These are phyloP conservation scores for Vanessa atalanta DNA, from an alignment of 1,140 invertebrate genomes.

Conservation along the genomic window DNA sequence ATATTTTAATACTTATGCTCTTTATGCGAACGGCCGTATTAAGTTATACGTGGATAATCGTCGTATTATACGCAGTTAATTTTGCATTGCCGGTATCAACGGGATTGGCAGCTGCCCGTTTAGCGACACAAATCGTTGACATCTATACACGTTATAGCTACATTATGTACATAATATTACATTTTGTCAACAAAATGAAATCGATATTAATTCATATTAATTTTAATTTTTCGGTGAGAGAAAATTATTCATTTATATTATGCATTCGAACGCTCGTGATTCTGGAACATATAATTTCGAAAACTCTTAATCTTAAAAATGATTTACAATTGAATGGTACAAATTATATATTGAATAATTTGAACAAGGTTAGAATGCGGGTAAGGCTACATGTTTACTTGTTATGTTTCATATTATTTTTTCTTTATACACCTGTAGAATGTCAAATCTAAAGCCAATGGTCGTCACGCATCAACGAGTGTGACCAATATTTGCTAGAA, in stretches of 20 bases:
- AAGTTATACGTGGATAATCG: conserved; percentile 79
- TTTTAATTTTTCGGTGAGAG: too few species aligned
- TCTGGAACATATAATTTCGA: too few species aligned
- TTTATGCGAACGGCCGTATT: conserved; percentile 76
- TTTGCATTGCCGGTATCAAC: conserved; percentile 63
- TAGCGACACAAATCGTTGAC: conserved; percentile 56
- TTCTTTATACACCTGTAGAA: background rate
- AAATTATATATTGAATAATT: too few species aligned
- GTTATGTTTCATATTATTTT: background rate
- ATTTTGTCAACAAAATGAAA: background rate
- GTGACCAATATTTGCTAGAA: conserved; percentile 74
- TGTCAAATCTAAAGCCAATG: background rate
- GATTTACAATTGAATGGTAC: too few species aligned
- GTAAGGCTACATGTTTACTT: too few species aligned
- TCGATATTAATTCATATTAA: too few species aligned
- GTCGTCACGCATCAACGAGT: conserved; percentile 69
- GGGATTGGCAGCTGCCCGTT: conserved; percentile 68
- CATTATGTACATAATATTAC: conserved; percentile 9
- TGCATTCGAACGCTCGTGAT: too few species aligned
- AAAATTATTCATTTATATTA: too few species aligned
- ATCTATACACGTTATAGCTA: conserved; percentile 36
- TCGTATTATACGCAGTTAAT: conserved; percentile 75
- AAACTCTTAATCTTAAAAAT: too few species aligned
- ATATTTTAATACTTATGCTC: conserved; percentile 78
- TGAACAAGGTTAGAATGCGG: too few species aligned